Conservation (phyloP, 2,113 vertebrate genomes). For the Podocnemis expansa region DNA sequence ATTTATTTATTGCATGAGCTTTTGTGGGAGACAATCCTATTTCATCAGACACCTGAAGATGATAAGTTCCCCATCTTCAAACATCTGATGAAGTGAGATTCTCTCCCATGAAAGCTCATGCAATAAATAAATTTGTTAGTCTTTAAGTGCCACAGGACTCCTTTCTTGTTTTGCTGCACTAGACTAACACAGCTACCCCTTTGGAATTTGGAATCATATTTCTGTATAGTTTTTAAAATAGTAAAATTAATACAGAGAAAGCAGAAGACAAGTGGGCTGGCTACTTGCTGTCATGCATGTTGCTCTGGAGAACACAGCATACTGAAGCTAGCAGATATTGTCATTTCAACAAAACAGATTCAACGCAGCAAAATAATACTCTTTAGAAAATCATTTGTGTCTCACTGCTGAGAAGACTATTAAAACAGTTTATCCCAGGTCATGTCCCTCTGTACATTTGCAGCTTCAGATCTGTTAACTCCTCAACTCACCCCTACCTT, state of each 20-base stretch:
- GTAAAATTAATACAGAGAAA: constrained; percentile 9
- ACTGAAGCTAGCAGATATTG: constrained; percentile 34
- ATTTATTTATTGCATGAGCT: too few species aligned
- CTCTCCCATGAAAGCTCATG: too few species aligned
- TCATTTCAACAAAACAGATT: constrained; percentile 37
- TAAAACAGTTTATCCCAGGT: constrained; percentile 45
- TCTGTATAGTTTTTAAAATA: not conserved
- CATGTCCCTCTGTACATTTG: constrained; percentile 39
- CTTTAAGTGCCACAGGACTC: too few species aligned
- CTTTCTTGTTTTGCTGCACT: too few species aligned
- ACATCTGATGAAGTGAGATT: too few species aligned
- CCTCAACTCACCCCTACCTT: constrained; percentile 46
- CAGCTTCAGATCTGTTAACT: constrained; percentile 41
- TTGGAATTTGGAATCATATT: too few species aligned
- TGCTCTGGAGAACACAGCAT: not conserved
- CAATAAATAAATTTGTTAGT: too few species aligned
- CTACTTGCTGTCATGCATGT: not conserved
- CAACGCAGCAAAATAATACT: constrained; percentile 45
- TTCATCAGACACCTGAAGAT: too few species aligned
- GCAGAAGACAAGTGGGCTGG: not conserved
- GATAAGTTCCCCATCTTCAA: too few species aligned
- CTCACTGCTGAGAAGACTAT: constrained; percentile 41
- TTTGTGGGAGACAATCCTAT: too few species aligned
- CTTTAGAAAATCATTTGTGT: constrained; percentile 48
- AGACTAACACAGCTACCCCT: too few species aligned